phyloP scores from a whole-genome alignment of 2,113 vertebrate species.

The Ammodramus savannarum region DNA sequence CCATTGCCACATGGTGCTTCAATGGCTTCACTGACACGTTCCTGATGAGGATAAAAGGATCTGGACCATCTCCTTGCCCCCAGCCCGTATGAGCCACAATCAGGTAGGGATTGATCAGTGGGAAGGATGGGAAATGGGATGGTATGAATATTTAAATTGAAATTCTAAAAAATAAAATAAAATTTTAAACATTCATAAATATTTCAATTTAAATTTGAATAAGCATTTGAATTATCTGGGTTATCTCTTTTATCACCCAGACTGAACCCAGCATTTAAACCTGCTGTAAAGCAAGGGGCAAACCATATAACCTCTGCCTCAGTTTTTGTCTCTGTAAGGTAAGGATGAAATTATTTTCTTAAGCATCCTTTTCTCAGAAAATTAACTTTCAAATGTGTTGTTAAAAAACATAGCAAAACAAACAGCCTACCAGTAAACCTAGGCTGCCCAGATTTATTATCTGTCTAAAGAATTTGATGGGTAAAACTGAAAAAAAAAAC shows the following conservation, averaged over 20 bases:
- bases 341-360: neutral
- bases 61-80: neutral
- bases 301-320: neutral
- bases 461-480: neutral
- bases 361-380: neutral
- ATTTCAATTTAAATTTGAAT: neutral
- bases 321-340: neutral
- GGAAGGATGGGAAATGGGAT: neutral
- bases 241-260: neutral
- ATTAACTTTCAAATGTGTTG: neutral
- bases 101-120: neutral
- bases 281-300: rapidly evolving
- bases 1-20: rapidly evolving
- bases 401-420: neutral
- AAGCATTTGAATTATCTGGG: neutral
- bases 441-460: neutral
- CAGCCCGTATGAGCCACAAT: neutral
- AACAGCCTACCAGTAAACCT: neutral
- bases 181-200: neutral
- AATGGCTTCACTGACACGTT: rapidly evolving
- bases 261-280: neutral
- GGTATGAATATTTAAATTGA: neutral
- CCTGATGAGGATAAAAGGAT: neutral
- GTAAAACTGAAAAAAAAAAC: neutral
- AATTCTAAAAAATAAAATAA: neutral